Base-by-base conservation (phyloP, 2,888 invertebrate species). In the Eupithecia subfuscata region DNA sequence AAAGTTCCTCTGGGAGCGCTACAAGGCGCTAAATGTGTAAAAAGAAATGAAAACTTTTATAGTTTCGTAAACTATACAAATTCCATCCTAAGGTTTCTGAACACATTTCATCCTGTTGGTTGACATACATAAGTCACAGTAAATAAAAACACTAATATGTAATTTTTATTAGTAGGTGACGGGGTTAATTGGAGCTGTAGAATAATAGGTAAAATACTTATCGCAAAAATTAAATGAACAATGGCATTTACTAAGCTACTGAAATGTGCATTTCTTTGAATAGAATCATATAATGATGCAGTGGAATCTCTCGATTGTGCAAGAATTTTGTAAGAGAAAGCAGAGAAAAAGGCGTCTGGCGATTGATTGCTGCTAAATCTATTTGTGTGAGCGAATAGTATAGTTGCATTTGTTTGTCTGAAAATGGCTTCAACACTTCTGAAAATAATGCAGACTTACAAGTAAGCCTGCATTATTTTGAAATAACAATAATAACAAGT, bases 291-390 rank as follows among this genome's bases (percentile, higher is more conserved):
- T 56, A 56, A 56, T 56, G 52, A 56, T 56, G 52, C 52, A 56
- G 52, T 56, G 52, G 52, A 9, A 56, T 56, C 52, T 56, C 22
- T 56, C 52, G 52, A 56, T 56, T 56, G 52, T 56, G 52, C 52
- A 56, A 56, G 52, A 56, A 56, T 56, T 56, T 56, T 22, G 67
- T 56, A 56, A 56, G 52, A 22, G 52, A 56, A 56, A 56, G 52
- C 22, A 22, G 22, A 56, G 52, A 22, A 56, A 56, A 22, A 56
- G 52, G 52, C 52, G 22, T 22, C 52, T 2, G 22, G 52, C 22
- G 52, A 56, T 56, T 56, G 52, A 56, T 56, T 56, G 9, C 52
- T 22, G 52, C 11, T 56, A 22, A 11, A 22, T 56, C 52, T 56
- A 56, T 56, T 56, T 56, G 48, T 56, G 5, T 56, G 52, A 56